These are phyloP conservation scores for Balaenoptera acutorostrata DNA, from an alignment of 2,113 vertebrate genomes.

Conservation along the genomic window DNA sequence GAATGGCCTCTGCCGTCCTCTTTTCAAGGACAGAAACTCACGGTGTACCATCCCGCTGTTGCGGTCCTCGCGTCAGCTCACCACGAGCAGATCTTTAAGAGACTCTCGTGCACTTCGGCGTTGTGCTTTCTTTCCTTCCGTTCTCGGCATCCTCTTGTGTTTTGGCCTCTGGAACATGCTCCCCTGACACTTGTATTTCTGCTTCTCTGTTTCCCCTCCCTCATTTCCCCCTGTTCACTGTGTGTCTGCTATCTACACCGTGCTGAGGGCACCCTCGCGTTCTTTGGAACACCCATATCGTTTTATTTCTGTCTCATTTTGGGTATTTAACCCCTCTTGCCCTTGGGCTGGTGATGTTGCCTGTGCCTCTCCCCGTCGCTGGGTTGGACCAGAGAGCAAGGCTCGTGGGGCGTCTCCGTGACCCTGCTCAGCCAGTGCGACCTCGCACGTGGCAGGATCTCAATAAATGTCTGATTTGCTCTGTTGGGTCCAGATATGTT, in stretches of 20 bases:
- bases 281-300: not conserved
- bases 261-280: accelerated
- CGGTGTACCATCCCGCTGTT: accelerated
- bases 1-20: not conserved
- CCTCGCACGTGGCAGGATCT: not conserved
- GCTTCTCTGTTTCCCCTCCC: too few species aligned
- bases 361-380: accelerated
- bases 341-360: not conserved
- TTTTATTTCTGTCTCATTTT: not conserved
- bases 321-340: not conserved
- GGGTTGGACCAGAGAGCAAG: accelerated
- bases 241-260: not conserved
- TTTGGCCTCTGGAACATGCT: not conserved
- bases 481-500: not conserved
- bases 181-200: too few species aligned
- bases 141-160: accelerated
- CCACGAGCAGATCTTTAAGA: accelerated
- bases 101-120: accelerated
- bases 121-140: not conserved
- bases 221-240: accelerated
- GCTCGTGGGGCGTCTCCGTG: accelerated
- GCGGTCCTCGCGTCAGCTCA: accelerated
- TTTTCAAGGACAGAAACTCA: not conserved
- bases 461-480: not conserved
- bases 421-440: too few species aligned